Percentiles rank a stretch among this genome's conserved stretches.
Evolutionary conservation across 2,888 invertebrate genomes (phyloP).

Genomic region (Disparrhopalites patrizii): DNA sequence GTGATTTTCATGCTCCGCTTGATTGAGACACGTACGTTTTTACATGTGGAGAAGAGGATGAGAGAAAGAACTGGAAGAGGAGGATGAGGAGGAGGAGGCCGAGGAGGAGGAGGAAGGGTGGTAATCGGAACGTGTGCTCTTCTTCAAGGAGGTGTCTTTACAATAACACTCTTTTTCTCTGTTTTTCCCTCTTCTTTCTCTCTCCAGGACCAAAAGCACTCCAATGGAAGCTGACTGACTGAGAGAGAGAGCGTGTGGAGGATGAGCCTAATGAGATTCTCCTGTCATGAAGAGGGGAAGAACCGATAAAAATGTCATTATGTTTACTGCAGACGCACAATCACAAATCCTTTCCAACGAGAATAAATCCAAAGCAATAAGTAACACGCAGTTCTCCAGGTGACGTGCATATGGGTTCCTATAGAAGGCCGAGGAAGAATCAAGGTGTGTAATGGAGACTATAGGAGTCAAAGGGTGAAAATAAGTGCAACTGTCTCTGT

Average conservation of each 20-base stretch:
- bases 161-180: too few species aligned
- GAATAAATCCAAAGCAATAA: slow-evolving; percentile 4
- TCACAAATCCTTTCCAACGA: neutral
- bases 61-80: neutral
- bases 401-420: too few species aligned
- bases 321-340: neutral
- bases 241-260: slow-evolving; percentile 27
- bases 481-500: too few species aligned
- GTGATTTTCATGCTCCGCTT: slow-evolving; percentile 13
- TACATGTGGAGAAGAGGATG: too few species aligned
- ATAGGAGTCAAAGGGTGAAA: too few species aligned
- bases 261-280: slow-evolving; percentile 27
- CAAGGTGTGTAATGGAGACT: too few species aligned
- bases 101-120: neutral
- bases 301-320: slow-evolving; percentile 28
- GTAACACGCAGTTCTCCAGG: too few species aligned
- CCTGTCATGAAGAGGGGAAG: slow-evolving; percentile 17
- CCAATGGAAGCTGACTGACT: slow-evolving; percentile 19
- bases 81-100: neutral
- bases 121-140: neutral
- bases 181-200: neutral
- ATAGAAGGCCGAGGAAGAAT: too few species aligned
- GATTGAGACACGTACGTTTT: slow-evolving; percentile 10
- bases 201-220: too few species aligned
- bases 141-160: neutral